phyloP scores from a whole-genome alignment of 2,113 vertebrate genomes.

The Phalacrocorax carbo region DNA sequence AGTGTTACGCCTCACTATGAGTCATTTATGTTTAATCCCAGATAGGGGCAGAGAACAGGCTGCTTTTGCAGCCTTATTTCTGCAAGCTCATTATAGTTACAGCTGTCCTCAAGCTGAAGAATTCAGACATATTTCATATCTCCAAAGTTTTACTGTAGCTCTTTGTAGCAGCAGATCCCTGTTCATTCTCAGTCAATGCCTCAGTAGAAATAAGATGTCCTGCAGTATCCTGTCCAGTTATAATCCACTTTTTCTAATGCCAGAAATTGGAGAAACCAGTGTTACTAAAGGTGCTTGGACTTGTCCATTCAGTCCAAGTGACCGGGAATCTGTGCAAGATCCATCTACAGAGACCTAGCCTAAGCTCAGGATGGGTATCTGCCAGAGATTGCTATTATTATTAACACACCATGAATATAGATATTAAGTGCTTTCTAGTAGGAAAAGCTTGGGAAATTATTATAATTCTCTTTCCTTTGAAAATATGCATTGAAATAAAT shows the following conservation, averaged over 20 bases:
- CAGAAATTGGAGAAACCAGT: background rate
- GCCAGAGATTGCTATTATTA: background rate
- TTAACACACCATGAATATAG: background rate
- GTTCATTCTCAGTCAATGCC: background rate
- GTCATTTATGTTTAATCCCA: conserved; percentile 17
- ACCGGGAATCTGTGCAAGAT: background rate
- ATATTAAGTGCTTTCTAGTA: background rate
- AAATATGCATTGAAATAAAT: background rate
- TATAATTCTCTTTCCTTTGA: background rate
- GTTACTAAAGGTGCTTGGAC: background rate
- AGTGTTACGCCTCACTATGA: conserved; percentile 13
- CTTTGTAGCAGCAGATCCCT: background rate
- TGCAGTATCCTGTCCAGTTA: background rate
- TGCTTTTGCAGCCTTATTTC: conserved; percentile 12
- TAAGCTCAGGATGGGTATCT: background rate
- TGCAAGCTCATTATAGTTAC: conserved; percentile 42
- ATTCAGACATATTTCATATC: background rate
- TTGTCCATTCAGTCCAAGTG: background rate
- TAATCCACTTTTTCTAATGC: background rate
- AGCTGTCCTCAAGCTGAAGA: conserved; percentile 42
- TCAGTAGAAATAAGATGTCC: background rate
- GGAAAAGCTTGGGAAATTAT: background rate
- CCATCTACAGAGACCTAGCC: background rate
- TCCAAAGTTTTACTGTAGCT: conserved; percentile 9
- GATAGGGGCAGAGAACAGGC: background rate